phyloP scores from a whole-genome alignment of 2,888 invertebrate species.

The Hydraecia micacea region DNA sequence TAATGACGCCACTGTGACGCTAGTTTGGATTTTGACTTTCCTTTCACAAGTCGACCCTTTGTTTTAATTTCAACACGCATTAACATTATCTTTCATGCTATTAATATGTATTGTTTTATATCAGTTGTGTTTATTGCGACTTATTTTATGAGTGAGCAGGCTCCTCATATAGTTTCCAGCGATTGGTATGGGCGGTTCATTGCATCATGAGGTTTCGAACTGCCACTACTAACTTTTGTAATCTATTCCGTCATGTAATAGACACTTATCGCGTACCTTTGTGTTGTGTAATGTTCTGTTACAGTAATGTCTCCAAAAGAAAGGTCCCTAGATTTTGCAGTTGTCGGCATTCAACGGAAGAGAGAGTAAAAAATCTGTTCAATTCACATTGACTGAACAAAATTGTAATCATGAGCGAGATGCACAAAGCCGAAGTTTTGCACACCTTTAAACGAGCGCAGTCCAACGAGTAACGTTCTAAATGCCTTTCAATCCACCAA shows the following conservation, averaged over 20 bases:
- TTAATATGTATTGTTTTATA: conserved; percentile 56
- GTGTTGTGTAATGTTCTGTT: conserved; percentile 47
- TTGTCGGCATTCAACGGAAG: conserved; percentile 16
- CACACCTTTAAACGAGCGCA: conserved; percentile 19
- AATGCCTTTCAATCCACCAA: conserved; percentile 21
- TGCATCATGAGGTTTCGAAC: conserved; percentile 59
- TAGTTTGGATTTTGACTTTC: conserved; percentile 25
- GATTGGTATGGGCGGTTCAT: conserved; percentile 46
- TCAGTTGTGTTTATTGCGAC: conserved; percentile 37
- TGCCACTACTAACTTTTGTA: conserved; percentile 58
- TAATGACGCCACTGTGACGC: conserved; percentile 33
- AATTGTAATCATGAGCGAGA: conserved; percentile 16
- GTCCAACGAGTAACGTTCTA: conserved; percentile 9
- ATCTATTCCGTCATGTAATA: conserved; percentile 63
- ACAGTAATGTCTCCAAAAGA: conserved; percentile 35
- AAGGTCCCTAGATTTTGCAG: conserved; percentile 30
- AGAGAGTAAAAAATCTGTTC: conserved; percentile 10
- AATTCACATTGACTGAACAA: conserved; percentile 20
- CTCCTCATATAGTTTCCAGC: conserved; percentile 34
- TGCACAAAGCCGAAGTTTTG: background rate
- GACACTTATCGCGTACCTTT: conserved; percentile 51
- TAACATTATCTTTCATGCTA: conserved; percentile 45
- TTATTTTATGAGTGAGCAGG: conserved; percentile 43
- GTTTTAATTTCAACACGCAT: conserved; percentile 50
- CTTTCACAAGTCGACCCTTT: conserved; percentile 34